These are phyloP conservation scores for Lates japonicus DNA, from an alignment of 2,797 vertebrate genomes.

Conservation along the genomic window DNA sequence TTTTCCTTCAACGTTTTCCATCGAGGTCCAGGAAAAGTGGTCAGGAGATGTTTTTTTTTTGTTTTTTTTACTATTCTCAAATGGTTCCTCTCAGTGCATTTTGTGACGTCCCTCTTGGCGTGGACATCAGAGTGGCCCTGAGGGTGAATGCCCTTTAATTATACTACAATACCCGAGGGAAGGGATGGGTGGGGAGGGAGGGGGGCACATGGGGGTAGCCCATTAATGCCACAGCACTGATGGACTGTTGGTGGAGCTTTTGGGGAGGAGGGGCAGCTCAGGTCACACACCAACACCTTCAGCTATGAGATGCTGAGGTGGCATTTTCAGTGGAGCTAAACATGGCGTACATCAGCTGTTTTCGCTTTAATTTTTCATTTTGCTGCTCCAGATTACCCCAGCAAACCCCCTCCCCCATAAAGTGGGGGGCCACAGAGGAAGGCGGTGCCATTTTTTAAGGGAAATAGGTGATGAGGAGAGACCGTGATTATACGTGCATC, in stretches of 20 bases:
- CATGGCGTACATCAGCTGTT: constrained; percentile 15
- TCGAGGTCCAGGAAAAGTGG: too few relatives aligned
- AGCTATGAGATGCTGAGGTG: constrained; percentile 51
- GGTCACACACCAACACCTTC: constrained; percentile 49
- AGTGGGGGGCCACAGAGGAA: not conserved
- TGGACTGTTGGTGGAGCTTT: constrained; percentile 62
- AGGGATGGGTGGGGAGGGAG: too few relatives aligned
- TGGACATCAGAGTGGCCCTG: constrained; percentile 58
- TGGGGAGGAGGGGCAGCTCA: constrained; percentile 32
- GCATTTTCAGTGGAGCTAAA: constrained; percentile 42
- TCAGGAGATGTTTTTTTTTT: too few relatives aligned
- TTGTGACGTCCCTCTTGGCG: constrained; percentile 34
- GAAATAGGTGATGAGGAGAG: not conserved
- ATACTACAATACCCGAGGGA: constrained; percentile 71
- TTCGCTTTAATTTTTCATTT: not conserved
- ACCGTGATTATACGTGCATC: not conserved
- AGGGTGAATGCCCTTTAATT: constrained; percentile 73
- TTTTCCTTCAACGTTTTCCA: too few relatives aligned
- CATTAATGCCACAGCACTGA: constrained; percentile 74
- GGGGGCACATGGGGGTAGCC: constrained; percentile 31
- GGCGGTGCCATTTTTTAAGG: not conserved
- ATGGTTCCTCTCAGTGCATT: constrained; percentile 3
- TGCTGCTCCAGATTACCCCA: not conserved
- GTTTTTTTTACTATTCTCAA: not conserved
- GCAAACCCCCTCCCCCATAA: not conserved